These are phyloP conservation scores for Idaea biselata DNA, from an alignment of 2,888 invertebrate genomes.

Conservation along the genomic window DNA sequence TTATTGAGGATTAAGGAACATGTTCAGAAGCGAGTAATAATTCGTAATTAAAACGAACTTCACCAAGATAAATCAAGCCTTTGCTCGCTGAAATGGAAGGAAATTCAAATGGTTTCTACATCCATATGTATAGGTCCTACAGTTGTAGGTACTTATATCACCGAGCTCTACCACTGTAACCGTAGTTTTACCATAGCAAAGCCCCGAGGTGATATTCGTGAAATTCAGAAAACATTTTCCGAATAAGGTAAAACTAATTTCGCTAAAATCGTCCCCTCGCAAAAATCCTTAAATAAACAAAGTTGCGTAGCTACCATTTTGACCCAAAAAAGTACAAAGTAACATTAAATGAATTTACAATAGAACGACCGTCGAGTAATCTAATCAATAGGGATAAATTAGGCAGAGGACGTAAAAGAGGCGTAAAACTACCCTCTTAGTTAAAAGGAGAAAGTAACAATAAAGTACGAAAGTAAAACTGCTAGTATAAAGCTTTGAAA, in stretches of 20 bases:
- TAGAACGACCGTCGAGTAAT: conserved; percentile 3
- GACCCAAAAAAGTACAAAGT: conserved; percentile 1
- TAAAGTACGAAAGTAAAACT: background rate
- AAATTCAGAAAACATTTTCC: background rate
- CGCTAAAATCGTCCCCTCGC: background rate
- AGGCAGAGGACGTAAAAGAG: background rate
- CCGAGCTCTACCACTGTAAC: background rate
- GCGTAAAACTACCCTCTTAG: background rate
- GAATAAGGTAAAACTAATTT: background rate
- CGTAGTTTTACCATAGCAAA: background rate
- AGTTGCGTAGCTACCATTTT: background rate
- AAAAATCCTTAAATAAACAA: background rate
- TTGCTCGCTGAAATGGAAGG: background rate
- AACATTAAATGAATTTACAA: conserved; percentile 4
- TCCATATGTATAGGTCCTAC: background rate
- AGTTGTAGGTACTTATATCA: background rate
- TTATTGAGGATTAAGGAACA: background rate
- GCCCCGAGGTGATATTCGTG: background rate
- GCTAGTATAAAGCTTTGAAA: conserved; percentile 1
- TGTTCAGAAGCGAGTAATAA: background rate
- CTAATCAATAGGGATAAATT: conserved; percentile 4
- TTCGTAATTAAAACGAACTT: background rate
- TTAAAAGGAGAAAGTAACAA: background rate
- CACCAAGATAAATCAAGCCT: background rate
- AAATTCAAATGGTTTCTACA: background rate